Base-by-base conservation (phyloP, 2,888 invertebrate genomes). In the Frankliniella intonsa region DNA sequence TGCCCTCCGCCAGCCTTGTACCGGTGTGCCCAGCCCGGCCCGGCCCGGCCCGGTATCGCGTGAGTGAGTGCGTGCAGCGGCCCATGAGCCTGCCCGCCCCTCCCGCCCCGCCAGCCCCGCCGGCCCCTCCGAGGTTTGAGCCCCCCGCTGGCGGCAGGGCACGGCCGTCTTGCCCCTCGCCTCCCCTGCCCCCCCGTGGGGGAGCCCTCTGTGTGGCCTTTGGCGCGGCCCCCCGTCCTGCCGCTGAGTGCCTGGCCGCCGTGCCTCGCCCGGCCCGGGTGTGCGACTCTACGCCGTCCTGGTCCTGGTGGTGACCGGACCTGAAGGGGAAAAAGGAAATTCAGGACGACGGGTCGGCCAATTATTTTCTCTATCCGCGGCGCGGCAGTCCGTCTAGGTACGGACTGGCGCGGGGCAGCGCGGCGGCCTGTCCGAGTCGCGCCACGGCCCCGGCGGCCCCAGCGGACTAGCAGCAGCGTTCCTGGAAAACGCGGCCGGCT, bases 401-500 rank as follows among this genome's bases (percentile, higher is more conserved):
- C 69, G 69, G 69, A n/a, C 9, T n/a, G 69, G 69, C 25, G 25
- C 25, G 25, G 69, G 25, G 25, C 12, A 11, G 69, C 69, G 22
- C 25, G 69, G 69, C 69, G 2, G 7, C n/a, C n/a, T 69, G 69
- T 62, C 62, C 22, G 69, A 14, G 69, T n/a, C 22, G 22, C 22
- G 69, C 11, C 22, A 22, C 69, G 69, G 69, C 69, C 10, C 25
- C 25, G 1, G 69, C 69, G 22, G 25, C 10, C 25, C 22, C 11
- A 22, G 69, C 22, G 22, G n/a, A 55, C 55, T 55, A 12, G 14
- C 19, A 55, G 55, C 12, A 25, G 69, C 69, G 69, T 76, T 76
- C 69, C 22, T 25, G 69, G 69, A 76, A 76, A 76, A 76, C 69
- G 69, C 25, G 69, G 22, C 69, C 69, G 69, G 69, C 69, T 76